These are phyloP conservation scores for Apodemia mormo DNA, from an alignment of 2,888 invertebrate genomes.

Conservation along the genomic window DNA sequence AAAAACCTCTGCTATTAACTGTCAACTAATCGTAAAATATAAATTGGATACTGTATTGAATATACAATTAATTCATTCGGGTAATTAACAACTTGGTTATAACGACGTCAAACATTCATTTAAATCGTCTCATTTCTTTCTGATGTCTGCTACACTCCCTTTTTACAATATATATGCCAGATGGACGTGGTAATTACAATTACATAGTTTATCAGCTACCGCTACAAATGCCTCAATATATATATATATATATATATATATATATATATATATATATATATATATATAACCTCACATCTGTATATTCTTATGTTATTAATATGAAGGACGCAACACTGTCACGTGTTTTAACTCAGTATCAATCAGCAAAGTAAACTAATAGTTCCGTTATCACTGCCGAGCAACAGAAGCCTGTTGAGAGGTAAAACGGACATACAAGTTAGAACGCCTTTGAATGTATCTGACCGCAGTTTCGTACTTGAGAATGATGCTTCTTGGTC, in stretches of 20 bases:
- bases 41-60: no score
- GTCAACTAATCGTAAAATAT: no score
- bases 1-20: no score
- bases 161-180: background rate
- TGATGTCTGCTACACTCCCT: background rate
- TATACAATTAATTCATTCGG: no score
- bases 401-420: slow-evolving; percentile 91
- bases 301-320: background rate
- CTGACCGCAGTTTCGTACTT: slow-evolving; percentile 92
- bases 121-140: no score
- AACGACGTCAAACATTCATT: no score
- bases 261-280: no score
- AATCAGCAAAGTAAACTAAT: slow-evolving; percentile 89
- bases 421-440: slow-evolving; percentile 95
- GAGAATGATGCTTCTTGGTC: slow-evolving; percentile 89
- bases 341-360: slow-evolving; percentile 8
- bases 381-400: slow-evolving; percentile 96
- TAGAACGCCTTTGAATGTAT: slow-evolving; percentile 94
- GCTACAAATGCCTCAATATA: no score
- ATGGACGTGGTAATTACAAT: no score
- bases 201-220: no score
- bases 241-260: no score
- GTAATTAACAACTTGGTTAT: no score
- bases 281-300: background rate
- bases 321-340: background rate